Base-by-base conservation (phyloP, 2,888 invertebrate genomes). In the Rhogogaster chlorosoma region DNA sequence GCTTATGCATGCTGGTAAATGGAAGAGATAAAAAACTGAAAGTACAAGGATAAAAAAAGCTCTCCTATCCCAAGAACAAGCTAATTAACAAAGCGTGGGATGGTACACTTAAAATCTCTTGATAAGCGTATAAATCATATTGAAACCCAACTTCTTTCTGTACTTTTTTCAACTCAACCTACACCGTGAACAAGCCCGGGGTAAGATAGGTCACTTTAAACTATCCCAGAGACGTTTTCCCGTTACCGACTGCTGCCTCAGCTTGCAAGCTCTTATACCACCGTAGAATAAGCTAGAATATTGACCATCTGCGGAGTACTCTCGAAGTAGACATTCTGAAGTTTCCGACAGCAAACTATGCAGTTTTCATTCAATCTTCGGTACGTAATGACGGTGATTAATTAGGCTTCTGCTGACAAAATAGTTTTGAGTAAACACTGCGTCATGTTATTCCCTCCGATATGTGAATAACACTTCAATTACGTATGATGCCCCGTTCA, bases 201-300 rank as follows among this genome's bases (percentile, higher is more conserved):
- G 38, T 80, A 61, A 80, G 22, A 10, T 80, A 57, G 80, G 38
- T 15, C 4, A 38, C 57, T 38, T 57, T 0, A 78, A n/a, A 53
- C 32, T 10, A 15, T 78, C 36, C n/a, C 32, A 53, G 2, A 53
- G 36, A 15, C 32, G 61, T 10, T n/a, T 75, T 42, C 6, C 15
- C 22, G 36, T 84, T 84, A 84, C 38, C 75, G 73, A 75, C 75
- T 22, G 73, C 61, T 10, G 73, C 18, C n/a, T n/a, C 29, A 84
- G 61, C 84, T 84, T 61, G 18, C 71, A 84, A 84, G 75, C 73
- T 61, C 38, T 5, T 2, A 7, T 73, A 73, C 49, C 75, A 26
- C 18, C 18, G 29, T 38, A 73, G n/a, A 42, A 15, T 53, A 36
- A 53, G 9, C 22, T 10, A 80, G 22, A 36, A 22, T 22, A 61